Percentiles rank a stretch among this genome's conserved stretches.
Conservation (phyloP, 2,113 vertebrate species). For the Murina feae region DNA sequence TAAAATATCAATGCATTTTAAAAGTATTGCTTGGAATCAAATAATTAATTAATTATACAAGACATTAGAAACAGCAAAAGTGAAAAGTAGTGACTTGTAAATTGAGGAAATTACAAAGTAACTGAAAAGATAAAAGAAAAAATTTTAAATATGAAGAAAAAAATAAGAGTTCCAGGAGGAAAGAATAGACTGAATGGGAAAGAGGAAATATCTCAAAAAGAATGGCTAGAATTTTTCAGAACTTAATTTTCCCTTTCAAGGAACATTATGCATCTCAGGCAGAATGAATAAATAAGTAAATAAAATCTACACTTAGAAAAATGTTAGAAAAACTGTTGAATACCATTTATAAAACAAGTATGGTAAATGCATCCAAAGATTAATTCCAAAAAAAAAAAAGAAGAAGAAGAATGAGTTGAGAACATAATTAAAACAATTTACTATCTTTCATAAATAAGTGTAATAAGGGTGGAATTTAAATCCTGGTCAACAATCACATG, state of each 20-base stretch:
- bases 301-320: not conserved
- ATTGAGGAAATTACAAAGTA: slow-evolving; percentile 6
- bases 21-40: slow-evolving; percentile 11
- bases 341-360: not conserved
- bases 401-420: not conserved
- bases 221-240: slow-evolving; percentile 1
- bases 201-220: not conserved
- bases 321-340: not conserved
- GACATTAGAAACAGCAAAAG: not conserved
- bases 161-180: not conserved
- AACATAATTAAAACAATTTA: slow-evolving; percentile 6
- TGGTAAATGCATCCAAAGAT: not conserved
- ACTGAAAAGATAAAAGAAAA: not conserved
- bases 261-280: not conserved
- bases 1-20: not conserved
- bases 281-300: not conserved
- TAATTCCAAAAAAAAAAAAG: not conserved
- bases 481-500: not conserved
- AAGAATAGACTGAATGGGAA: not conserved
- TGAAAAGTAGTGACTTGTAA: not conserved
- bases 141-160: not conserved
- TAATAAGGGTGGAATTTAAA: not conserved
- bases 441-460: not conserved
- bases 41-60: not conserved
- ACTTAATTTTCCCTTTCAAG: not conserved